These are phyloP conservation scores for Lanius ludovicianus DNA, from an alignment of 2,113 vertebrate genomes.

Conservation along the genomic window DNA sequence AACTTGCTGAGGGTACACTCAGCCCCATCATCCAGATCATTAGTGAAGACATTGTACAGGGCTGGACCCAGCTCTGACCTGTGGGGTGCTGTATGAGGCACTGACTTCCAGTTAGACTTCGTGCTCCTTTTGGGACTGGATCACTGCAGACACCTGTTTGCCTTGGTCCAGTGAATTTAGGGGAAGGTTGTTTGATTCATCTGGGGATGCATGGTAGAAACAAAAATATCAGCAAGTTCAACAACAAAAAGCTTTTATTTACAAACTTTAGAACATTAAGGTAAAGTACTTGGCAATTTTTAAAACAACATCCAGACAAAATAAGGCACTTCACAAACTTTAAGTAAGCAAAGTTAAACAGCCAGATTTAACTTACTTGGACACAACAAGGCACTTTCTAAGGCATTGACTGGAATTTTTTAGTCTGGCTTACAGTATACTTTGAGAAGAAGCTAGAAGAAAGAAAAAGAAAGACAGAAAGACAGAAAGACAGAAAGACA, in stretches of 20 bases:
- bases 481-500: too few relatives aligned
- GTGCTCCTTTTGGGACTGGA: background rate
- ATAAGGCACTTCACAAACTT: background rate
- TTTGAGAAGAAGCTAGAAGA: background rate
- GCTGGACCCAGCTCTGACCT: background rate
- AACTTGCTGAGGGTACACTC: background rate
- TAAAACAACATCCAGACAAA: background rate
- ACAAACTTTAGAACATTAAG: background rate
- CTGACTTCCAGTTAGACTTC: background rate
- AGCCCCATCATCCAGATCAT: background rate
- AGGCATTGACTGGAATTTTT: background rate
- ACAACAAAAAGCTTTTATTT: background rate
- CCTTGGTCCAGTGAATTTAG: background rate
- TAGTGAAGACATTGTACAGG: background rate
- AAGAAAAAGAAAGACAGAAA: too few relatives aligned
- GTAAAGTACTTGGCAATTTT: background rate
- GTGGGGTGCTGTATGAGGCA: background rate
- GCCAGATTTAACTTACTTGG: background rate
- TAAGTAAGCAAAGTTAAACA: background rate
- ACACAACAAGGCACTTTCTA: background rate
- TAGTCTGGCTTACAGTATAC: background rate
- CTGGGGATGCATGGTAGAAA: background rate
- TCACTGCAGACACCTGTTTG: background rate
- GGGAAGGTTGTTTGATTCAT: background rate
- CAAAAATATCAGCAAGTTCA: background rate